Evolutionary conservation across 23 tunicate genomes (phyloP).

Genomic region (Ciona savignyi): DNA sequence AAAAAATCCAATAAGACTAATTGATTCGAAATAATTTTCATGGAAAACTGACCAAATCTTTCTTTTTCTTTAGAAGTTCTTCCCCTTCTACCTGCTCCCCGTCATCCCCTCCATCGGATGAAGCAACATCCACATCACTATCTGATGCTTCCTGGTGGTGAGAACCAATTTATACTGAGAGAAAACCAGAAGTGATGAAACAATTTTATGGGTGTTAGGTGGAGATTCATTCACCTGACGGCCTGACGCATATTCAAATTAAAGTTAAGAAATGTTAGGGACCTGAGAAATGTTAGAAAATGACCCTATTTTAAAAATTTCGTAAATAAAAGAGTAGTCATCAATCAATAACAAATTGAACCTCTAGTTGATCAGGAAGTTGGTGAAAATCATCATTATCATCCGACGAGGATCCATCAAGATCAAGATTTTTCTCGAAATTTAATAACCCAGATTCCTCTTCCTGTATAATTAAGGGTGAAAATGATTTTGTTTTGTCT

Average conservation of each 20-base stretch:
- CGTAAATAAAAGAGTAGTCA: too few species aligned
- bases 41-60: slow-evolving; percentile 25
- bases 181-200: too few species aligned
- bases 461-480: slow-evolving; percentile 14
- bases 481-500: slow-evolving; percentile 25
- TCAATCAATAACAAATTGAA: too few species aligned
- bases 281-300: too few species aligned
- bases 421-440: slow-evolving; percentile 40
- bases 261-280: too few species aligned
- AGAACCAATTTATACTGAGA: too few species aligned
- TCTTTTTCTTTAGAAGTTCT: slow-evolving; percentile 17
- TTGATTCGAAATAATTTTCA: too few species aligned
- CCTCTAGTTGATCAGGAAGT: slow-evolving; percentile 49
- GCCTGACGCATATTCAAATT: too few species aligned
- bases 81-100: slow-evolving; percentile 10
- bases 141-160: slow-evolving; percentile 52
- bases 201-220: too few species aligned
- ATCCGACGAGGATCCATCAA: slow-evolving; percentile 33
- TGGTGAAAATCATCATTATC: slow-evolving; percentile 47
- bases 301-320: too few species aligned
- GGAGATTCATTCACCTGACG: too few species aligned
- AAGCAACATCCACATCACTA: slow-evolving; percentile 23
- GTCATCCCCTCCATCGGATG: slow-evolving; percentile 9
- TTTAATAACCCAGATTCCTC: slow-evolving; percentile 44
- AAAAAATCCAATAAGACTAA: too few species aligned